Evolutionary conservation across 2,797 vertebrate species (phyloP), one percentile per base, ranked within the genome.

Genomic region (Rhinatrema bivittatum): DNA sequence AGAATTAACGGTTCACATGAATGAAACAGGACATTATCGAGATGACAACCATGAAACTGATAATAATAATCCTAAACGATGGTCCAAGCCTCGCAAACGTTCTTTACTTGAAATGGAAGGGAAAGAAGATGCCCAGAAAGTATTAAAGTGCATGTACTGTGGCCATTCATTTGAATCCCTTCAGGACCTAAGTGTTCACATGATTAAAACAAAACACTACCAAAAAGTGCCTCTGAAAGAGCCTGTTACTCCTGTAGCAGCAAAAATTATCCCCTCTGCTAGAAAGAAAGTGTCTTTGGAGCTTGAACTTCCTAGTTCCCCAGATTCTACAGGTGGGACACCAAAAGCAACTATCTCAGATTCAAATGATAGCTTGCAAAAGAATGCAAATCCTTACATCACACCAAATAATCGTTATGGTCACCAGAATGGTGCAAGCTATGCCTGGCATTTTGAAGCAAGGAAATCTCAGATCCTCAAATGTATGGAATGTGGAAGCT

Each of bases 221-320:
- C 96, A 99, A 84, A 98, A 99, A 97, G 96, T 99, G 93, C 96
- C 96, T 94, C 95, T 99, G 72, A 98, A 98, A 81, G 96, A 98
- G 72, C 96, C 96, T 6, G 91, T 99, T 73, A 96, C 94, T 16
- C 93, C 95, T 3, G 90, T 98, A 49, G 78, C 91, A 59, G 88
- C 94, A 60, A 99, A 99, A 80, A 94, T 94, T 42, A 85, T 97
- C 40, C 91, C 93, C 21, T 88, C 91, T 4, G 70, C 89, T 35
- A 85, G 93, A 41, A 99, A 93, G 84, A 93, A 94, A 82, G 78
- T 82, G 3, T 87, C 91, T 0, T 79, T 93, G 53, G 96, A 99
- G 24, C 81, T 94, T 32, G 94, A 99, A 32, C 82, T 93, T 37
- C 94, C 94, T 8, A 96, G 93, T 71, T 99, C 94, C 34, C 96